Conservation (phyloP, 2,888 invertebrate genomes). For the Odiellus spinosus region DNA sequence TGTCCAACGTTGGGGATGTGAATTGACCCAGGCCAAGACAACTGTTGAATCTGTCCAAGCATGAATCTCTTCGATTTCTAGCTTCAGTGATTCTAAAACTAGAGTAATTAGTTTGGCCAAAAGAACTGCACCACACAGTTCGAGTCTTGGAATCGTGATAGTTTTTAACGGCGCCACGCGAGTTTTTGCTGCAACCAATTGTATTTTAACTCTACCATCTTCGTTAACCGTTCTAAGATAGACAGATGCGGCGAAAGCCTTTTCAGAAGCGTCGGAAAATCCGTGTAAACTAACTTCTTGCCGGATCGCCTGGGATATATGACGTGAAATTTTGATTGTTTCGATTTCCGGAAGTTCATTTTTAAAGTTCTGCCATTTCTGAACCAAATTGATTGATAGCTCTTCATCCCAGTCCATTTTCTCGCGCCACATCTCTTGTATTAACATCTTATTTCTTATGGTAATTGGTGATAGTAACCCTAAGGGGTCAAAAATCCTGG, state of each 20-base stretch:
- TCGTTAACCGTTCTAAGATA: slow-evolving; percentile 9
- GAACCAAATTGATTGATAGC: slow-evolving; percentile 8
- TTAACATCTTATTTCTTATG: slow-evolving; percentile 16
- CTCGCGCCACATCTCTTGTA: slow-evolving; percentile 21
- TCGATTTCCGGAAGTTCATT: slow-evolving; percentile 1
- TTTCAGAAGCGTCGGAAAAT: slow-evolving; percentile 20
- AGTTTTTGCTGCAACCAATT: slow-evolving; percentile 8
- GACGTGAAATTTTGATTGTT: not conserved
- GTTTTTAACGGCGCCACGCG: slow-evolving; percentile 19
- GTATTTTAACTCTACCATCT: not conserved
- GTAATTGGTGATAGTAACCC: slow-evolving; percentile 15
- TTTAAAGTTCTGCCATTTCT: slow-evolving; percentile 2
- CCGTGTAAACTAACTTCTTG: slow-evolving; percentile 8
- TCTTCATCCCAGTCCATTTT: slow-evolving; percentile 20
- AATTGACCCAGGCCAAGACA: slow-evolving; percentile 18
- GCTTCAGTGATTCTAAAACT: not conserved
- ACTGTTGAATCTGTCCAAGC: slow-evolving; percentile 18
- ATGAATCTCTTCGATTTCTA: not conserved
- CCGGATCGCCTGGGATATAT: not conserved
- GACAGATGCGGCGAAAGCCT: slow-evolving; percentile 18
- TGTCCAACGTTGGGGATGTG: slow-evolving; percentile 13
- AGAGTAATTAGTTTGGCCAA: slow-evolving; percentile 1
- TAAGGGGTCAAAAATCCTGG: slow-evolving; percentile 15
- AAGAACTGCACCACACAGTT: slow-evolving; percentile 15
- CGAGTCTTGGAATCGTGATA: slow-evolving; percentile 18